Evolutionary conservation across 2,113 vertebrate genomes (phyloP), one percentile per base, ranked within the genome.

Genomic region (Rhinolophus ferrumequinum): DNA sequence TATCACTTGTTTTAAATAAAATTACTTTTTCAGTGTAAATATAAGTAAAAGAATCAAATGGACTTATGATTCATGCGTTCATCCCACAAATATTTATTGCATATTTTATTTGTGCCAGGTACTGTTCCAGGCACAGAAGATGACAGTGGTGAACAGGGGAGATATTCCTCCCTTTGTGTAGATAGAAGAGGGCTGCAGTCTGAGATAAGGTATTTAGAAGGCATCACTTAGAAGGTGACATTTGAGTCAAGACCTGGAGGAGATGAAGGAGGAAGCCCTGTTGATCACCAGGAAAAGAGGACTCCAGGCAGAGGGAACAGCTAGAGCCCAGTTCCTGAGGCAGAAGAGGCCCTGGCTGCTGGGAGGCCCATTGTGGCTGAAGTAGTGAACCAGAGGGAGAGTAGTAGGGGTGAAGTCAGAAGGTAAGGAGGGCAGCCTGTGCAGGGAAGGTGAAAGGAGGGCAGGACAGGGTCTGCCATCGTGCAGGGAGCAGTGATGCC

Each of bases 41-140:
- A 16, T 64, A 83, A 87, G n/a, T 69, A 69, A 90, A 86, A 97
- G 18, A 93, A 44, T 86, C 22, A 83, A 50, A 88, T n/a, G 76
- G 41, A 82, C 86, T 62, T 50, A 19, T 85, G 73, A 88, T 73
- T 87, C 12, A 50, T 54, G 21, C 1, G 1, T 66, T 86, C 33
- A 38, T 87, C 86, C n/a, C 44, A 87, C 26, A 62, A 4, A 72
- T 79, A 41, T 62, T 79, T 58, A n/a, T 75, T 84, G 30, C 21
- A n/a, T 8, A 41, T 30, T 38, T 88, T 75, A 15, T 67, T 76
- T 75, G 24, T 88, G 41, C 82, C 54, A 38, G 33, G 3, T 60
- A 35, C 88, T 80, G 19, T 92, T 82, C 12, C 12, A 83, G 33
- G 50, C 44, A 54, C 10, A 47, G 24, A 30, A 33, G 28, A 22